phyloP scores from a whole-genome alignment of 1,140 invertebrate genomes.

The Chelonus insularis region DNA sequence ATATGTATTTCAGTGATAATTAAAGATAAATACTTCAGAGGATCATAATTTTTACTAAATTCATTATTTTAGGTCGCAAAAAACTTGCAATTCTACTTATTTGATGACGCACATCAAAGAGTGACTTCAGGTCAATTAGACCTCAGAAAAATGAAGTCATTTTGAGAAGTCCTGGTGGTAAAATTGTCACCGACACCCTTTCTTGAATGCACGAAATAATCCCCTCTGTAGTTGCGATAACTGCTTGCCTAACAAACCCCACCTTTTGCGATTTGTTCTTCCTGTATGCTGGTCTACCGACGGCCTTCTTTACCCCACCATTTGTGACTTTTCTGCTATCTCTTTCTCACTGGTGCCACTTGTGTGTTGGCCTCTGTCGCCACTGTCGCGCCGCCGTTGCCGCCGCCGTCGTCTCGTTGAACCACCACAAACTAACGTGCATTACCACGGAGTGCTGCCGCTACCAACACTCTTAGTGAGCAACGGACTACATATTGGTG shows the following conservation, averaged over 20 bases:
- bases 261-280: constrained; percentile 8
- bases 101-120: no score
- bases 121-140: no score
- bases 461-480: constrained; percentile 47
- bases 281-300: background rate
- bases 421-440: constrained; percentile 35
- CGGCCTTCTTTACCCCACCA: constrained; percentile 3
- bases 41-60: no score
- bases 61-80: no score
- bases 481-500: constrained; percentile 47
- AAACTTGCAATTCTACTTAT: no score
- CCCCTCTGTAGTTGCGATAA: background rate
- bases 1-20: no score
- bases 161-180: no score
- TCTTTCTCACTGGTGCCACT: background rate
- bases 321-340: background rate
- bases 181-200: background rate
- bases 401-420: constrained; percentile 18
- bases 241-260: constrained; percentile 2
- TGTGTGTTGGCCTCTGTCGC: background rate
- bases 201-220: background rate
- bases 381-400: constrained; percentile 5
- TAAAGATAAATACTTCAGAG: no score
- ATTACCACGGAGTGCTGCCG: constrained; percentile 41
- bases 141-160: no score